phyloP scores from a whole-genome alignment of 2,797 vertebrate genomes.

The Phataginus tricuspis region DNA sequence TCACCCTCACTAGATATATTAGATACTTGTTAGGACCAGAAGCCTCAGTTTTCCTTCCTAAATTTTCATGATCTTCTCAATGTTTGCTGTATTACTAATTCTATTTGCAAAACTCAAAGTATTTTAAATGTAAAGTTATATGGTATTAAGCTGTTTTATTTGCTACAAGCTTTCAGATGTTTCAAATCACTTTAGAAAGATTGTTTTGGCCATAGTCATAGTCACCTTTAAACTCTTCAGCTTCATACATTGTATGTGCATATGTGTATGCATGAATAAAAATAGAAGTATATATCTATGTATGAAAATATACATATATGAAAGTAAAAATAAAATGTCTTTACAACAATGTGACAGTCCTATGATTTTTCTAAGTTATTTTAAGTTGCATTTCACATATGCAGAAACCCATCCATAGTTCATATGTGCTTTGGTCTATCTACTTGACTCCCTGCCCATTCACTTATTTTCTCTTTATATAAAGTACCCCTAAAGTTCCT shows the following conservation, averaged over 20 bases:
- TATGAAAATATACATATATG: not conserved
- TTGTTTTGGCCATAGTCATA: not conserved
- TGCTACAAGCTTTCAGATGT: not conserved
- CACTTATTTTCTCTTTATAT: slow-evolving; percentile 20
- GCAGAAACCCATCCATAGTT: not conserved
- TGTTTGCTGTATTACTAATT: not conserved
- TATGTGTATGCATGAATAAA: not conserved
- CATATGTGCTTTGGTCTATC: not conserved
- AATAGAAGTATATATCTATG: not conserved
- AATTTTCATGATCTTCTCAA: not conserved
- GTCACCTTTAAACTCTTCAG: not conserved
- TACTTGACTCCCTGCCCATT: not conserved
- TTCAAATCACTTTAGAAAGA: not conserved
- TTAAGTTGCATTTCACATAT: not conserved
- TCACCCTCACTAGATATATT: not conserved
- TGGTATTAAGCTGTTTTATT: not conserved
- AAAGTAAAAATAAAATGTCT: not conserved
- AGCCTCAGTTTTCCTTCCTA: not conserved
- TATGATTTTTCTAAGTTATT: not conserved
- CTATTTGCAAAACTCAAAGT: slow-evolving; percentile 2
- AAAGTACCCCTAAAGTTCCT: not conserved
- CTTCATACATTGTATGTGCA: not conserved
- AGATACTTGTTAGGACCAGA: not conserved
- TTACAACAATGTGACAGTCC: not conserved
- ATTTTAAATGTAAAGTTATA: not conserved